Evolutionary conservation across 1,140 invertebrate genomes (phyloP).

Genomic region (Littorina saxatilis): DNA sequence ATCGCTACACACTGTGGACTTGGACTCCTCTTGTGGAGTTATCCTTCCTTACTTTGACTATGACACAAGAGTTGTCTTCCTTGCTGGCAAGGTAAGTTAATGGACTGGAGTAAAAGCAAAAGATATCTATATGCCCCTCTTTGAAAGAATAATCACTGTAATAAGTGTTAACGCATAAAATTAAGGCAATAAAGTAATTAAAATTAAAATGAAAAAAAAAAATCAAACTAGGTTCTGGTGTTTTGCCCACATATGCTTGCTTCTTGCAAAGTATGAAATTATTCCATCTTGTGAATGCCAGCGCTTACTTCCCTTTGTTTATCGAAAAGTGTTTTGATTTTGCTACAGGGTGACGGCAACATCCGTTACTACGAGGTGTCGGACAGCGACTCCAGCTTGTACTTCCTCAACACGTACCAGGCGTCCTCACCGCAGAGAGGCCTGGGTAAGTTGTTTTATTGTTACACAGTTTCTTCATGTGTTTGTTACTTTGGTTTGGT

Average conservation of each 20-base stretch:
- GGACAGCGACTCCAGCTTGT: constrained; percentile 88
- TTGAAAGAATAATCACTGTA: no score
- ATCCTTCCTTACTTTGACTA: constrained; percentile 95
- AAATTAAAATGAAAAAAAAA: background rate
- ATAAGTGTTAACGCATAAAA: no score
- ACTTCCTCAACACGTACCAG: constrained; percentile 94
- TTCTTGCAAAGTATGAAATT: no score
- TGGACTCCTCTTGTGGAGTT: constrained; percentile 94
- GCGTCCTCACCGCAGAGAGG: constrained; percentile 96
- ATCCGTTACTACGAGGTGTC: constrained; percentile 96
- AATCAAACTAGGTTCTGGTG: background rate
- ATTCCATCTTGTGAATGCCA: no score
- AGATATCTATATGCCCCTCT: no score
- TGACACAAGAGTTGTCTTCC: constrained; percentile 93
- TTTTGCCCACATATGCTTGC: no score
- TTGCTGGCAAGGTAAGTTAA: constrained; percentile 93
- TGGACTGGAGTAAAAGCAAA: no score
- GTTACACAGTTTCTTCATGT: no score
- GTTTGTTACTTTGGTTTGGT: no score
- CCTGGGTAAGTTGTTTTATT: constrained; percentile 83
- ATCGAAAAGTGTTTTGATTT: constrained; percentile 21
- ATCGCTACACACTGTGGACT: constrained; percentile 87
- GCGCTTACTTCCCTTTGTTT: no score
- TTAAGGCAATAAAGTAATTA: no score
- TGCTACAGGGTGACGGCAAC: constrained; percentile 90